Evolutionary conservation across 2,113 vertebrate genomes (phyloP).

Genomic region (Anseranas semipalmata): DNA sequence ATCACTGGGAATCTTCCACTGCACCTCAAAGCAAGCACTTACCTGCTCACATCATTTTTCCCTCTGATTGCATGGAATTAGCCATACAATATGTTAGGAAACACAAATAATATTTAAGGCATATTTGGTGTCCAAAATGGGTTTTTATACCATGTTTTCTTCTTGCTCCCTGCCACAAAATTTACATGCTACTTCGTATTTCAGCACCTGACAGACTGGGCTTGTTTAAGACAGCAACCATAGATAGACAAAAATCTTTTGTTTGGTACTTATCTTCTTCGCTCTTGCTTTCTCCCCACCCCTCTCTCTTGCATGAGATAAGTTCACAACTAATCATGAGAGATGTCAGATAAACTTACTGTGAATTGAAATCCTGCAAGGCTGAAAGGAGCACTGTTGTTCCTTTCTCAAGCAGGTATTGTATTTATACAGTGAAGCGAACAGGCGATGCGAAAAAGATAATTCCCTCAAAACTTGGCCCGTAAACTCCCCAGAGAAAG

Average conservation of each 20-base stretch:
- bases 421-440: conserved; percentile 64
- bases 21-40: background rate
- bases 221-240: background rate
- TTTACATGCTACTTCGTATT: background rate
- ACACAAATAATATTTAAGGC: background rate
- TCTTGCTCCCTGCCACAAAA: background rate
- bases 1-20: background rate
- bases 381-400: conserved; percentile 47
- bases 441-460: conserved; percentile 49
- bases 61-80: background rate
- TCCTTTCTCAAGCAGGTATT: conserved; percentile 61
- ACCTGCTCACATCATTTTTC: background rate
- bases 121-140: background rate
- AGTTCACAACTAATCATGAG: conserved; percentile 45
- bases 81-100: background rate
- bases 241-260: conserved; percentile 55
- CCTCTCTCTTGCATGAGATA: conserved; percentile 45
- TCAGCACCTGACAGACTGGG: background rate
- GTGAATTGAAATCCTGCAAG: conserved; percentile 54
- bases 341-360: conserved; percentile 62
- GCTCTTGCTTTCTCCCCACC: background rate
- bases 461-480: conserved; percentile 62
- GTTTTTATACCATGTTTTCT: background rate
- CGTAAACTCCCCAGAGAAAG: conserved; percentile 33
- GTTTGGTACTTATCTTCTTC: conserved; percentile 40